Evolutionary conservation across 2,113 vertebrate species (phyloP).

Genomic region (Psilopsiagon aurifrons): DNA sequence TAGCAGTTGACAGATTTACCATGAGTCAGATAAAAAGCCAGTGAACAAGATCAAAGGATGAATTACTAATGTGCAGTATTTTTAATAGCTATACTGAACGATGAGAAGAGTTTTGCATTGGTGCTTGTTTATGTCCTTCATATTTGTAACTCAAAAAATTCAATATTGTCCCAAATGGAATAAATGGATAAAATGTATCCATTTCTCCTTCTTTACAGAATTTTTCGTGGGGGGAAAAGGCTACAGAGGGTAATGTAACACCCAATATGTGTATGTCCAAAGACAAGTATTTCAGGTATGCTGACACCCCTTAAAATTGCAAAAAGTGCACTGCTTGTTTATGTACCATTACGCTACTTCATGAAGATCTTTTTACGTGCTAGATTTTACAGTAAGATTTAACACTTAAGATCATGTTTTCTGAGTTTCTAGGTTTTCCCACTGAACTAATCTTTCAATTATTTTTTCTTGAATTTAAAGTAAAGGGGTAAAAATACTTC

Average conservation of each 20-base stretch:
- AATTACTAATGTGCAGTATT: constrained; percentile 44
- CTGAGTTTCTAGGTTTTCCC: not conserved
- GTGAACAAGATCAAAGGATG: constrained; percentile 25
- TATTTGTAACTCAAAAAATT: constrained; percentile 41
- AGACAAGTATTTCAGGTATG: not conserved
- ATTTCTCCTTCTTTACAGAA: not conserved
- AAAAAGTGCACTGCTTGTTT: not conserved
- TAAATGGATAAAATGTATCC: not conserved
- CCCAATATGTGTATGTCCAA: accelerated
- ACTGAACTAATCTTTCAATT: not conserved
- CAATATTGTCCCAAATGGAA: not conserved
- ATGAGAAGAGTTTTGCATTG: constrained; percentile 18
- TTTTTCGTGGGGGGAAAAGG: not conserved
- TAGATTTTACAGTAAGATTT: not conserved
- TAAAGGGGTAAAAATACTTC: not conserved
- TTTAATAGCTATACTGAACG: constrained; percentile 1
- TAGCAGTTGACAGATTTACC: constrained; percentile 57
- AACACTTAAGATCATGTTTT: not conserved
- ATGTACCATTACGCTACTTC: not conserved
- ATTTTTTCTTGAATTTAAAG: not conserved
- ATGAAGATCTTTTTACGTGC: not conserved
- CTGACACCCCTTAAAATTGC: not conserved
- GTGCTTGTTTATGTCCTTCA: not conserved
- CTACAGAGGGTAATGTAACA: not conserved
- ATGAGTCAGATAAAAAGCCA: constrained; percentile 45